phyloP scores from a whole-genome alignment of 1,140 invertebrate species.

The Ceratitis capitata region DNA sequence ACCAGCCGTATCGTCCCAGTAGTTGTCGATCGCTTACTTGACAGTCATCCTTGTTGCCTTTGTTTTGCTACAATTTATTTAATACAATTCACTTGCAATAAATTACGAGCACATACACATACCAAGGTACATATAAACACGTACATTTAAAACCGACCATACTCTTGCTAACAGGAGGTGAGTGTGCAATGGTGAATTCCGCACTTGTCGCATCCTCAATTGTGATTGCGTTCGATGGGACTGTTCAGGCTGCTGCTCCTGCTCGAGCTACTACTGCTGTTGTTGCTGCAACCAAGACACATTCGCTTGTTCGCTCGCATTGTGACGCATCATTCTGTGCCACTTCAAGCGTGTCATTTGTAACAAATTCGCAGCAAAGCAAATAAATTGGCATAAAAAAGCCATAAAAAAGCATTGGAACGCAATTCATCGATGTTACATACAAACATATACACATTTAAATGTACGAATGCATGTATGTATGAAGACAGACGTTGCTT shows the following conservation, averaged over 20 bases:
- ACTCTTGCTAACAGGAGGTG: background rate
- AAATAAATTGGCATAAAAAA: conserved; percentile 38
- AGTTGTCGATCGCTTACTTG: conserved; percentile 2
- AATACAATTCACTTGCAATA: conserved; percentile 34
- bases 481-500: background rate
- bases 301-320: background rate
- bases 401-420: background rate
- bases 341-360: conserved; percentile 33
- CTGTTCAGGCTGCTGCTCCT: background rate
- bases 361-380: conserved; percentile 28
- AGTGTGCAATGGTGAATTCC: background rate
- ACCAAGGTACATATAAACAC: background rate
- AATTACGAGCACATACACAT: background rate
- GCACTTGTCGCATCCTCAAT: conserved; percentile 12
- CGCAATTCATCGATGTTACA: background rate
- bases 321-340: conserved; percentile 16
- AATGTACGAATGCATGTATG: background rate
- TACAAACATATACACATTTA: background rate
- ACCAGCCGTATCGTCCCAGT: background rate
- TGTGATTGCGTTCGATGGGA: background rate
- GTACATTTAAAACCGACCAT: background rate
- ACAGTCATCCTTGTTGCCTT: conserved; percentile 32
- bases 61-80: conserved; percentile 33
- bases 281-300: background rate
- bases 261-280: background rate